phyloP scores from a whole-genome alignment of 1,140 invertebrate genomes.

The Hesperophylax magnus region DNA sequence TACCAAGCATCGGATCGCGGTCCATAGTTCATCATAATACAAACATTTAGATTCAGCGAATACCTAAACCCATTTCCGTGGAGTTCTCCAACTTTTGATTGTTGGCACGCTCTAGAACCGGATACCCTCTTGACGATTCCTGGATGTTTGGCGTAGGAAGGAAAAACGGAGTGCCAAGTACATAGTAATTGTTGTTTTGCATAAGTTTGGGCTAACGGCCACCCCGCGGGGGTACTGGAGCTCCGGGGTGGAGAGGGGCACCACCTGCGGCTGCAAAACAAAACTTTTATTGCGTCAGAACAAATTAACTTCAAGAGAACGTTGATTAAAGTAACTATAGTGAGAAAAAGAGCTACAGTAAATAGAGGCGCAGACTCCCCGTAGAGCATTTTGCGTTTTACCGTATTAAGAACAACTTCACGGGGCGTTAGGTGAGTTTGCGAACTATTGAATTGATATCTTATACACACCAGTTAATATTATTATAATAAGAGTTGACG shows the following conservation, averaged over 20 bases:
- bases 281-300: constrained; percentile 37
- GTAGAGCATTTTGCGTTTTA: neutral
- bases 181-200: constrained; percentile 29
- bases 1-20: no score
- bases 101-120: neutral
- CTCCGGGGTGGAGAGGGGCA: neutral
- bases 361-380: neutral
- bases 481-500: no score
- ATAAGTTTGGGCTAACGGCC: constrained; percentile 20
- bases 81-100: no score
- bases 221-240: neutral
- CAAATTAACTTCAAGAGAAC: constrained; percentile 25
- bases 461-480: no score
- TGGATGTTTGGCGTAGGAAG: neutral
- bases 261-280: constrained; percentile 14
- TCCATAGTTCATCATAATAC: no score
- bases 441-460: no score
- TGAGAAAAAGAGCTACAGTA: neutral
- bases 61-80: no score
- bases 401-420: neutral
- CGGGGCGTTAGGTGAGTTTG: neutral
- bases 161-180: constrained; percentile 25
- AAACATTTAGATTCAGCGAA: no score
- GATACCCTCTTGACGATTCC: neutral
- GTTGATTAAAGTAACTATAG: constrained; percentile 35